Evolutionary conservation across 2,113 vertebrate species (phyloP).

Genomic region (Tapirus terrestris): DNA sequence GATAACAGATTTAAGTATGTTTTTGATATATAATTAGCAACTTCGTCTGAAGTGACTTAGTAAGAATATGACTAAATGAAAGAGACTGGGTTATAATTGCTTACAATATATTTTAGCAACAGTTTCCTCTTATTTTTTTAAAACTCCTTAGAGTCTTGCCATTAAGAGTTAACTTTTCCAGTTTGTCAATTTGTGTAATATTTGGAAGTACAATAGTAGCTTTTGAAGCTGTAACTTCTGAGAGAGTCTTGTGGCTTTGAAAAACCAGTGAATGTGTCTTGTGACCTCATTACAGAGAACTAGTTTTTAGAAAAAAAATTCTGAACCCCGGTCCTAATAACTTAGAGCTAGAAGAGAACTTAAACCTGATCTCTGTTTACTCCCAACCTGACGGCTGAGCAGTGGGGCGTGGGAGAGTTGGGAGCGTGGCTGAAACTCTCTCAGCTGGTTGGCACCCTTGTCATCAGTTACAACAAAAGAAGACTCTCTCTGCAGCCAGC

Average conservation of each 20-base stretch:
- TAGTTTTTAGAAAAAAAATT: not conserved
- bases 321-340: not conserved
- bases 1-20: not conserved
- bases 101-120: not conserved
- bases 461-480: not conserved
- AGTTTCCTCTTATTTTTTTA: not conserved
- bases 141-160: not conserved
- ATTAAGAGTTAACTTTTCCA: not conserved
- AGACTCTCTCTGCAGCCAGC: not conserved
- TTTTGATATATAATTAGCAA: not conserved
- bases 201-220: not conserved
- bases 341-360: not conserved
- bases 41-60: not conserved
- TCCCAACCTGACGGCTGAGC: not conserved
- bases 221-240: not conserved
- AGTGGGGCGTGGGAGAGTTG: not conserved
- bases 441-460: not conserved
- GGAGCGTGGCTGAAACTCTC: not conserved
- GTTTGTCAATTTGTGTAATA: not conserved
- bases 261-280: not conserved
- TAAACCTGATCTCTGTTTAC: not conserved
- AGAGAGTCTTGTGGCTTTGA: not conserved
- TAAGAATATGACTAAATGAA: slow-evolving; percentile 9
- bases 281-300: not conserved
- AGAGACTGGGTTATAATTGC: not conserved